A percentile compares a stretch with the other conserved stretches of the same genome.
Evolutionary conservation across 1,140 invertebrate genomes (phyloP).

Genomic region (Ooceraea biroi): DNA sequence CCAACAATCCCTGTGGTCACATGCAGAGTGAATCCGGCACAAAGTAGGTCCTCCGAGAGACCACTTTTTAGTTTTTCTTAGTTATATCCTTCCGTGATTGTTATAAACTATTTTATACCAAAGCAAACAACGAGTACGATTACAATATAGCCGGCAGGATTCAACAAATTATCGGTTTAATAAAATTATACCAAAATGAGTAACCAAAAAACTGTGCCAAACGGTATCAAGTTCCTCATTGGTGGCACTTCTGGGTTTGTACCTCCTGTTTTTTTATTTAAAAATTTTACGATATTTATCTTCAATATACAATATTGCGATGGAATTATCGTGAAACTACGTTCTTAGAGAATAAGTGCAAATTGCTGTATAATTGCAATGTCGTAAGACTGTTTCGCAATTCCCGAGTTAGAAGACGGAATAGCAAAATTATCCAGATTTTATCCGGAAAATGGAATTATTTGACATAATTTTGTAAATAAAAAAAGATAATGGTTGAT

Average conservation of each 20-base stretch:
- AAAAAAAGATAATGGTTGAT: not conserved
- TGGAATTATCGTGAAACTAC: not conserved
- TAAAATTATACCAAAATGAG: slow-evolving; percentile 66
- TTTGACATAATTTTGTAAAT: not conserved
- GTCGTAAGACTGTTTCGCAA: slow-evolving; percentile 15
- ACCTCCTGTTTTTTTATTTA: slow-evolving; percentile 74
- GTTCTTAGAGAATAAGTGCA: not conserved
- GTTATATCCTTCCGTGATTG: not conserved
- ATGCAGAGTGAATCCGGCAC: not conserved
- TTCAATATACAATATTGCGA: slow-evolving; percentile 5
- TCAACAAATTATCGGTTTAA: slow-evolving; percentile 13
- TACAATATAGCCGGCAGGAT: not conserved
- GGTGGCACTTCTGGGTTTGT: slow-evolving; percentile 90
- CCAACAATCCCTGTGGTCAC: slow-evolving; percentile 1
- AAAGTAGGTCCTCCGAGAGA: not conserved
- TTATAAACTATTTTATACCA: not conserved
- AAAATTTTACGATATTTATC: too few relatives aligned
- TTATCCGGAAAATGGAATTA: not conserved
- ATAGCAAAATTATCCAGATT: not conserved
- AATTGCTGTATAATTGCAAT: not conserved
- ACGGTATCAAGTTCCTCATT: slow-evolving; percentile 89
- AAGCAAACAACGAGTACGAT: not conserved
- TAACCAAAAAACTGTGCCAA: slow-evolving; percentile 85
- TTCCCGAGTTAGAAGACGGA: not conserved
- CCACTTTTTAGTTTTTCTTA: slow-evolving; percentile 7